Evolutionary conservation across 2,113 vertebrate genomes (phyloP).

Genomic region (Paralichthys olivaceus): DNA sequence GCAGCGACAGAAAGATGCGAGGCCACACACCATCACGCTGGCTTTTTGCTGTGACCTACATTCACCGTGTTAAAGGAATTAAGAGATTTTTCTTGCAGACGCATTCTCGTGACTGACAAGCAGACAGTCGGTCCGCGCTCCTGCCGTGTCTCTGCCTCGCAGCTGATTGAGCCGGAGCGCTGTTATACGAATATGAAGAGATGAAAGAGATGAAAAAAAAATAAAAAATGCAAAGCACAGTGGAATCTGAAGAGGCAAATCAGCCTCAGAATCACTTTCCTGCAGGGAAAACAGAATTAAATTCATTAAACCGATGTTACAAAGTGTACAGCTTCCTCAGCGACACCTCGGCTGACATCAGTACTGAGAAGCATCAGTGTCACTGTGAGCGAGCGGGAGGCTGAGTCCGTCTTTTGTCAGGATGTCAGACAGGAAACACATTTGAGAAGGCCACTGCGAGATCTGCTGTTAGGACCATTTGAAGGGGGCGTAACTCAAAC

Average conservation of each 20-base stretch:
- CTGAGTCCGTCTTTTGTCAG: slow-evolving; percentile 40
- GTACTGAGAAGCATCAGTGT: slow-evolving; percentile 21
- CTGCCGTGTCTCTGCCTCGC: slow-evolving; percentile 20
- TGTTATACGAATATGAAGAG: slow-evolving; percentile 9
- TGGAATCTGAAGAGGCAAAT: slow-evolving; percentile 12
- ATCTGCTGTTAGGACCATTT: slow-evolving; percentile 36
- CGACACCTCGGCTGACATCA: slow-evolving; percentile 10
- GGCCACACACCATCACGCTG: slow-evolving; percentile 31
- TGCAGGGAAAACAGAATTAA: slow-evolving; percentile 22
- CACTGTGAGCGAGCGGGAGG: slow-evolving; percentile 6
- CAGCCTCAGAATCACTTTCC: slow-evolving; percentile 4
- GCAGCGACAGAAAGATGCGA: slow-evolving; percentile 23
- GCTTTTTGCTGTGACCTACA: slow-evolving; percentile 59
- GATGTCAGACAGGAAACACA: slow-evolving; percentile 37
- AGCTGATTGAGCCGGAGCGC: slow-evolving; percentile 20
- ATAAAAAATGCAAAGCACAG: not conserved
- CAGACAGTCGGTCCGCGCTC: slow-evolving; percentile 1
- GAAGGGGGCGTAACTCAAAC: slow-evolving; percentile 34
- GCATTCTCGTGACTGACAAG: slow-evolving; percentile 36
- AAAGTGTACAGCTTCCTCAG: not conserved
- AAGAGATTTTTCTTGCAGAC: slow-evolving; percentile 25
- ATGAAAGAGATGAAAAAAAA: slow-evolving; percentile 32
- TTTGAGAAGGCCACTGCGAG: slow-evolving; percentile 16
- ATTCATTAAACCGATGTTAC: slow-evolving; percentile 16
- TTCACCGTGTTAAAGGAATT: slow-evolving; percentile 47